Evolutionary conservation across 2,797 vertebrate genomes (phyloP).

Genomic region (Dendrocincla fuliginosa): DNA sequence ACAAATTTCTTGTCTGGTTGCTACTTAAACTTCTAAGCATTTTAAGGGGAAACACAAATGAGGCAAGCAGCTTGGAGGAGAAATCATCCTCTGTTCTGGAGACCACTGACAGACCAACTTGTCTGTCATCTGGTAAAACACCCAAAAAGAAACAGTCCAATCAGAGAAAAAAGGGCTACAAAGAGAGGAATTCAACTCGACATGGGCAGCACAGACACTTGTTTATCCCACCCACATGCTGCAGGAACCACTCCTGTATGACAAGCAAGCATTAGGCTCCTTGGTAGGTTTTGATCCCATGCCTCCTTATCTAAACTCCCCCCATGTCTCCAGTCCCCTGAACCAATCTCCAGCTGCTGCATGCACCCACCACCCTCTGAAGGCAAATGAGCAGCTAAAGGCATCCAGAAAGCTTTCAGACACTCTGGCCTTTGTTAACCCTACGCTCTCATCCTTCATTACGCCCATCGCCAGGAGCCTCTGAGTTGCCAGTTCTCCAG

Average conservation of each 20-base stretch:
- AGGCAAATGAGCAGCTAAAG: neutral
- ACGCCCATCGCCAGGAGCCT: neutral
- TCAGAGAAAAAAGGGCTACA: neutral
- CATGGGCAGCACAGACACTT: neutral
- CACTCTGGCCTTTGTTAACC: neutral
- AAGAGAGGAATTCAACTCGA: neutral
- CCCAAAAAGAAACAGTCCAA: rapidly evolving
- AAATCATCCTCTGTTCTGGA: neutral
- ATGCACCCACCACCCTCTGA: neutral
- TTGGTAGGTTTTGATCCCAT: neutral
- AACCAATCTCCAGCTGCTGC: neutral
- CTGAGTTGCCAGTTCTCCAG: rapidly evolving
- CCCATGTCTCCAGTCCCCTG: neutral
- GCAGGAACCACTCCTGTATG: neutral
- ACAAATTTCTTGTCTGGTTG: neutral
- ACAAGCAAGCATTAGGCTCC: neutral
- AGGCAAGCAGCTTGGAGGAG: neutral
- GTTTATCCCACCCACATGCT: neutral
- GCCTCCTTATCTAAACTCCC: neutral
- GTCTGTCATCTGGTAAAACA: neutral
- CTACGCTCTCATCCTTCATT: neutral
- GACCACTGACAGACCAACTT: neutral
- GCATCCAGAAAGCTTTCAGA: neutral
- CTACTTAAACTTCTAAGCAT: neutral
- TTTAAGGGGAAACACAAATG: neutral